Evolutionary conservation across 2,113 vertebrate genomes (phyloP).

Genomic region (Nicator chloris): DNA sequence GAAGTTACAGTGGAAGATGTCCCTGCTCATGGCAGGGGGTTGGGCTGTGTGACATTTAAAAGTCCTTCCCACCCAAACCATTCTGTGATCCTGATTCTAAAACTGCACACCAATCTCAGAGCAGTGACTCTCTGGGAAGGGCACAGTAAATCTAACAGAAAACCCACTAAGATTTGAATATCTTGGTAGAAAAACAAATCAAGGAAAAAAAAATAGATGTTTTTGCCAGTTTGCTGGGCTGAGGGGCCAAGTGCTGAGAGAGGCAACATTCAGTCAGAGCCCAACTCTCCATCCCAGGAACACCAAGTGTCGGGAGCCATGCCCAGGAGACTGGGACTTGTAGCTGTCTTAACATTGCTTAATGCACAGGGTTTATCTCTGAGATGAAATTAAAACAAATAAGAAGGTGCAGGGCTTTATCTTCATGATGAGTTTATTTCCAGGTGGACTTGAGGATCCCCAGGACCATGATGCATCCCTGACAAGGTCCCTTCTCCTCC

Average conservation of each 20-base stretch:
- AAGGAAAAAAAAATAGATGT: background rate
- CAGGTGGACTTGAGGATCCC: background rate
- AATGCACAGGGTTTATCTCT: background rate
- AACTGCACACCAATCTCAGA: background rate
- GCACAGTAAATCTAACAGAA: background rate
- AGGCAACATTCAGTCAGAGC: background rate
- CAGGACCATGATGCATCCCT: rapidly evolving
- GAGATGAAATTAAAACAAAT: background rate
- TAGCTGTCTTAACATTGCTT: background rate
- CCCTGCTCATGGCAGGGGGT: background rate
- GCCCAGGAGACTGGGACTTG: background rate
- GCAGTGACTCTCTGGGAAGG: background rate
- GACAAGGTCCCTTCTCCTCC: background rate
- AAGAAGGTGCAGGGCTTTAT: background rate
- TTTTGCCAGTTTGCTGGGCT: background rate
- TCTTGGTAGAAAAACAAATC: background rate
- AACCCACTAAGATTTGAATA: background rate
- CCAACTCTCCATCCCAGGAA: background rate
- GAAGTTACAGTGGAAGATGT: background rate
- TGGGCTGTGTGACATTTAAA: background rate
- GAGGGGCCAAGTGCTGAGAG: background rate
- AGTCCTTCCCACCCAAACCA: background rate
- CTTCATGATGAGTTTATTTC: background rate
- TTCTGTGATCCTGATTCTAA: background rate
- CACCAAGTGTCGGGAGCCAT: background rate